These are phyloP conservation scores for Mesorhabditis sp. DNA, from an alignment of 2,888 invertebrate species.

Conservation along the genomic window DNA sequence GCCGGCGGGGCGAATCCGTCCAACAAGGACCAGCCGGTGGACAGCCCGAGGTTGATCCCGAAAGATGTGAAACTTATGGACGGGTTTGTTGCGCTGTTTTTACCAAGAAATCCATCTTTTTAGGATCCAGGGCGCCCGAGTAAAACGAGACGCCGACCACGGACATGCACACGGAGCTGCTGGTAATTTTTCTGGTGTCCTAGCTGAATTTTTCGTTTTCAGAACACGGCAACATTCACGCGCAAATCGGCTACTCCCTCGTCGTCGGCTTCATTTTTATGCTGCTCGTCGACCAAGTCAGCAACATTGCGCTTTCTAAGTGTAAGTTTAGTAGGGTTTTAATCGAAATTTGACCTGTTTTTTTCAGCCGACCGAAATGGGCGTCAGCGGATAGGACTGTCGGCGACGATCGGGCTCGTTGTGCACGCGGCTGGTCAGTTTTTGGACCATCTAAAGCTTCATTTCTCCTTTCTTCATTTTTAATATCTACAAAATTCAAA, in stretches of 20 bases:
- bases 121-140: background rate
- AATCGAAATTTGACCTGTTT: background rate
- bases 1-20: background rate
- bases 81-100: slow-evolving; percentile 18
- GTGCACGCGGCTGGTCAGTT: slow-evolving; percentile 86
- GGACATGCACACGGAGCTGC: slow-evolving; percentile 14
- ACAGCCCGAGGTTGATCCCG: slow-evolving; percentile 34
- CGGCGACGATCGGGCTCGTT: slow-evolving; percentile 91
- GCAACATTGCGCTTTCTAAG: slow-evolving; percentile 38
- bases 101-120: background rate
- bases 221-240: slow-evolving; percentile 17
- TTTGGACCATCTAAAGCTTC: slow-evolving; percentile 9
- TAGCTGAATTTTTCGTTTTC: background rate
- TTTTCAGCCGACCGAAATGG: slow-evolving; percentile 31
- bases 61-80: slow-evolving; percentile 39
- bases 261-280: slow-evolving; percentile 95
- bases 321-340: slow-evolving; percentile 17
- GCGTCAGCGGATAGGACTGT: slow-evolving; percentile 66
- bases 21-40: slow-evolving; percentile 20
- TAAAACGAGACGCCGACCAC: slow-evolving; percentile 10
- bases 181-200: slow-evolving; percentile 14
- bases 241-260: slow-evolving; percentile 79
- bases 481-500: slow-evolving; percentile 6
- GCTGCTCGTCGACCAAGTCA: slow-evolving; percentile 83
- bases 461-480: slow-evolving; percentile 4